Evolutionary conservation across 2,797 vertebrate species (phyloP).

Genomic region (Gastrophryne carolinensis): DNA sequence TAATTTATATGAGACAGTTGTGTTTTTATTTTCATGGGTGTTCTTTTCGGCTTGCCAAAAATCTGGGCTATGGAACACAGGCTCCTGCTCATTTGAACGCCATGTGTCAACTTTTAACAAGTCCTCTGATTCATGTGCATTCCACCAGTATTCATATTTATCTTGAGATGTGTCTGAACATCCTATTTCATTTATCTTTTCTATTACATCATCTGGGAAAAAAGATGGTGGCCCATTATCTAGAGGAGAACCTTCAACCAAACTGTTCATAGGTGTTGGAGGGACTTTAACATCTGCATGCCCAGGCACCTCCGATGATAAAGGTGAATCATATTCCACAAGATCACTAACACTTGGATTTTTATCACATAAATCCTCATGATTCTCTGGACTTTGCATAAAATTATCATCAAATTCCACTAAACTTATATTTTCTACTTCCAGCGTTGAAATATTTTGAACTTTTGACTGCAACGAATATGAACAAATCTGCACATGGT

Average conservation of each 20-base stretch:
- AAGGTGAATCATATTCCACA: constrained; percentile 58
- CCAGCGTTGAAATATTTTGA: constrained; percentile 72
- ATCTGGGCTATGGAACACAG: constrained; percentile 71
- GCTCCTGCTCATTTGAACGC: constrained; percentile 71
- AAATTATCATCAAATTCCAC: constrained; percentile 72
- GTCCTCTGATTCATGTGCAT: constrained; percentile 72
- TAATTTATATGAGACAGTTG: constrained; percentile 64
- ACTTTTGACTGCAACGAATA: constrained; percentile 58
- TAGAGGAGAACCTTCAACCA: constrained; percentile 81
- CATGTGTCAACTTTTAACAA: constrained; percentile 65
- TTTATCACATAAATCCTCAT: constrained; percentile 61
- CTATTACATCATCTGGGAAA: constrained; percentile 78
- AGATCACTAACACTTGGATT: constrained; percentile 58
- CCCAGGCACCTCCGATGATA: constrained; percentile 64
- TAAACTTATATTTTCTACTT: constrained; percentile 70
- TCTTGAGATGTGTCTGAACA: constrained; percentile 66
- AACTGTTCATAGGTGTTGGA: constrained; percentile 85
- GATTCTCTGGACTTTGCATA: constrained; percentile 64
- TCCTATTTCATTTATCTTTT: constrained; percentile 75
- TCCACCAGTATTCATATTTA: constrained; percentile 80
- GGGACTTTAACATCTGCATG: constrained; percentile 75
- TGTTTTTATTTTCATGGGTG: constrained; percentile 62
- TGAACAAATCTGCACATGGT: constrained; percentile 69
- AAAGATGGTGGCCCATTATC: constrained; percentile 74
- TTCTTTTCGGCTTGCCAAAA: constrained; percentile 64